Base-by-base conservation (phyloP, 2,888 invertebrate genomes). In the Petrolisthes manimaculis region DNA sequence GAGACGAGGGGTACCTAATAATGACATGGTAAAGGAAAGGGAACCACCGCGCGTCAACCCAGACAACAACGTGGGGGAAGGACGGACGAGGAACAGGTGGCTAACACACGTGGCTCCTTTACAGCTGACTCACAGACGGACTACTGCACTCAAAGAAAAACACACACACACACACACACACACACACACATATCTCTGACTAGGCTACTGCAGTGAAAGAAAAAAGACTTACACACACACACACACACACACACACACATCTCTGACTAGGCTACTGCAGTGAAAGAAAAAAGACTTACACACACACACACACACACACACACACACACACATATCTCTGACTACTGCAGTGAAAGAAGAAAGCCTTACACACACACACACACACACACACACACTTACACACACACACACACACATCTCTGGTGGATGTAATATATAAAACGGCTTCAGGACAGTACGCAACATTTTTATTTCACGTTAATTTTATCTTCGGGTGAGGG, bases 191-290 rank as follows among this genome's bases (percentile, higher is more conserved):
- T 3, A 14, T 12, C 12, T 67, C 67, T 67, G 18, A n/a, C n/a
- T n/a, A n/a, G n/a, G n/a, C 37, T 37, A 37, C 37, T 37, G 37
- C 37, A 1, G 37, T 37, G 37, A 37, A 37, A 37, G 37, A 37
- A 37, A 2, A 37, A 37, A 37, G 37, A 0, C 37, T 37, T 37
- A 37, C 37, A 37, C 37, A 37, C 37, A 37, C 37, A 37, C 37
- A 67, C 67, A 67, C 67, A 67, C 67, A 67, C 67, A 67, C 61
- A 61, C 61, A 61, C 61, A 61, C 61, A 61, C 61, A n/a, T n/a
- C n/a, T n/a, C n/a, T n/a, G n/a, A n/a, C n/a, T n/a, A n/a, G n/a
- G n/a, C 37, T 37, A 37, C 37, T 37, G 37, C 37, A 1, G 37
- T 37, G 37, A 37, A 37, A 37, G 37, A 37, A 37, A 2, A 37